Evolutionary conservation across 2,113 vertebrate genomes (phyloP).

Genomic region (Ranitomeya imitator): DNA sequence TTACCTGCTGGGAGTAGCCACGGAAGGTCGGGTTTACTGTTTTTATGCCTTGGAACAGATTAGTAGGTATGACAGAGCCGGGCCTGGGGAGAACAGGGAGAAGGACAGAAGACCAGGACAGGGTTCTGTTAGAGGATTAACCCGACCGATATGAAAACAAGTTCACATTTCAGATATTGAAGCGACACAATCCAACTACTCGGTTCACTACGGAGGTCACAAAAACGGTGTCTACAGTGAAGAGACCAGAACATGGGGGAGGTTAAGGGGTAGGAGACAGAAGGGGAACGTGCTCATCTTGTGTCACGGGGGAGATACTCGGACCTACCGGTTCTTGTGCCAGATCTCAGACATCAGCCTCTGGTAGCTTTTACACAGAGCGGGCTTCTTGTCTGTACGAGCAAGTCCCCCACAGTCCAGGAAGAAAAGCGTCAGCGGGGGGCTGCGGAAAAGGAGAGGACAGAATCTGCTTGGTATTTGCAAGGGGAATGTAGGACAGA

Average conservation of each 20-base stretch:
- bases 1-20: slow-evolving; percentile 96
- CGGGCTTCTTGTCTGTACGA: slow-evolving; percentile 95
- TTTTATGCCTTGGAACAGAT: slow-evolving; percentile 97
- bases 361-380: slow-evolving; percentile 97
- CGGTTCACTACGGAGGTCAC: neutral
- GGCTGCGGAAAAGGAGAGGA: slow-evolving; percentile 71
- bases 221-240: neutral
- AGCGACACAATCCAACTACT: neutral
- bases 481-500: too few species aligned
- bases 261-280: neutral
- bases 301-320: neutral
- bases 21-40: slow-evolving; percentile 94
- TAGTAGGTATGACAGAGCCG: slow-evolving; percentile 93
- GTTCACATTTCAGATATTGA: neutral
- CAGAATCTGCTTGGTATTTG: neutral
- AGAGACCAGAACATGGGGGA: neutral
- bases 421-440: slow-evolving; percentile 94
- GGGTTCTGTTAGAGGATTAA: slow-evolving; percentile 11
- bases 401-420: slow-evolving; percentile 91
- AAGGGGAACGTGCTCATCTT: neutral
- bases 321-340: slow-evolving; percentile 92
- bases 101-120: slow-evolving; percentile 19
- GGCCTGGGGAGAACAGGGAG: slow-evolving; percentile 74
- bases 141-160: neutral
- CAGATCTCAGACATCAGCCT: slow-evolving; percentile 95